Conservation (phyloP, 2,113 vertebrate genomes). For the Syngnathus typhle region DNA sequence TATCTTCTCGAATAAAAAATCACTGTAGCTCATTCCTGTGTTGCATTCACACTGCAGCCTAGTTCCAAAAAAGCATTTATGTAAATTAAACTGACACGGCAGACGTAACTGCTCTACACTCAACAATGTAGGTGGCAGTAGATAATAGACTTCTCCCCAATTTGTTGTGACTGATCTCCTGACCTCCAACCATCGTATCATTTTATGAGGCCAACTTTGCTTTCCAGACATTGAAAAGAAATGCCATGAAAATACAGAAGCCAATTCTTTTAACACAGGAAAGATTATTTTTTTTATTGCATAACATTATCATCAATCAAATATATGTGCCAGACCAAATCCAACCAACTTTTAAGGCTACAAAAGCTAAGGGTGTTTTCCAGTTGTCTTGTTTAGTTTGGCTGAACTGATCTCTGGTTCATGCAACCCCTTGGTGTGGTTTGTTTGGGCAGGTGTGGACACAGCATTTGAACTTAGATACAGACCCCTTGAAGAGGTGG, state of each 20-base stretch:
- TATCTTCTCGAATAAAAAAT: background rate
- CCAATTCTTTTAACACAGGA: background rate
- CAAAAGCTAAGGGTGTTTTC: background rate
- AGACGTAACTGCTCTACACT: background rate
- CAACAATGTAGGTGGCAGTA: background rate
- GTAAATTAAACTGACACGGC: background rate
- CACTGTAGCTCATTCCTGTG: background rate
- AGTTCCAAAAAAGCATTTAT: background rate
- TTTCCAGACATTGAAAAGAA: background rate
- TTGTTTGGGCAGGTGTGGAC: constrained; percentile 7
- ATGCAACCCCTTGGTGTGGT: constrained; percentile 2
- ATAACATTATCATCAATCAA: background rate
- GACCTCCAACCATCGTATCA: background rate
- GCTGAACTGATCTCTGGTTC: constrained; percentile 8
- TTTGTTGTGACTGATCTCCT: background rate
- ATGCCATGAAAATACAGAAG: background rate
- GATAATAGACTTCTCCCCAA: background rate
- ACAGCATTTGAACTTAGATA: constrained; percentile 6
- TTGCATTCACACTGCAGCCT: background rate
- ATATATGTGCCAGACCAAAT: background rate
- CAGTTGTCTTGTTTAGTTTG: constrained; percentile 1
- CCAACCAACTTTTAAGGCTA: background rate
- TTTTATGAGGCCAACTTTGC: background rate
- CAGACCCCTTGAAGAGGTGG: constrained; percentile 1
- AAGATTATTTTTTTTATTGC: background rate